phyloP scores from a whole-genome alignment of 2,888 invertebrate species.

The Drosophila affinis region DNA sequence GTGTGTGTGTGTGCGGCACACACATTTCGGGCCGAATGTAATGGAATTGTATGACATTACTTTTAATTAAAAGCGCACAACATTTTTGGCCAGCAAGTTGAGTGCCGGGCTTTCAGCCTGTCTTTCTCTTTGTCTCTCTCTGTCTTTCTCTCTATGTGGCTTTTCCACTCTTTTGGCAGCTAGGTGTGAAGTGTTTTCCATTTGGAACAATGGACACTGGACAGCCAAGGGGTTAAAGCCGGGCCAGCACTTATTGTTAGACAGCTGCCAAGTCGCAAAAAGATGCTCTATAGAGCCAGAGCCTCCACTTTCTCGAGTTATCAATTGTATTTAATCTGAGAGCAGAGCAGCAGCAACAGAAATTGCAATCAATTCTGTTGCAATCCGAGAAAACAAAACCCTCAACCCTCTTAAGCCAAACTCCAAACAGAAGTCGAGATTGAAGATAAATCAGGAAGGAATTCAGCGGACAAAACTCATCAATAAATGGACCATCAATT shows the following conservation, averaged over 20 bases:
- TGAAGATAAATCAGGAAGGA: constrained; percentile 41
- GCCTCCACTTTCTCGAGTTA: constrained; percentile 39
- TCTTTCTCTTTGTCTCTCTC: constrained; percentile 6
- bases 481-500: not conserved
- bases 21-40: constrained; percentile 76
- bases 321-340: constrained; percentile 70
- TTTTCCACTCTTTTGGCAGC: constrained; percentile 44
- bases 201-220: constrained; percentile 20
- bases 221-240: constrained; percentile 51
- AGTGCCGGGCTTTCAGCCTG: constrained; percentile 49
- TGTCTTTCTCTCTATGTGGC: not conserved
- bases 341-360: constrained; percentile 43
- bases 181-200: constrained; percentile 61
- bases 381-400: constrained; percentile 44
- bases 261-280: constrained; percentile 56
- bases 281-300: constrained; percentile 25
- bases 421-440: constrained; percentile 7
- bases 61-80: constrained; percentile 82
- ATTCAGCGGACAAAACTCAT: constrained; percentile 34
- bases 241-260: constrained; percentile 35
- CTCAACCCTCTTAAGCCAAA: not conserved
- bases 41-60: constrained; percentile 81
- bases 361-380: constrained; percentile 76
- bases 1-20: constrained; percentile 64
- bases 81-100: constrained; percentile 77